Base-by-base conservation (phyloP, 2,797 vertebrate genomes). In the Varecia variegata region DNA sequence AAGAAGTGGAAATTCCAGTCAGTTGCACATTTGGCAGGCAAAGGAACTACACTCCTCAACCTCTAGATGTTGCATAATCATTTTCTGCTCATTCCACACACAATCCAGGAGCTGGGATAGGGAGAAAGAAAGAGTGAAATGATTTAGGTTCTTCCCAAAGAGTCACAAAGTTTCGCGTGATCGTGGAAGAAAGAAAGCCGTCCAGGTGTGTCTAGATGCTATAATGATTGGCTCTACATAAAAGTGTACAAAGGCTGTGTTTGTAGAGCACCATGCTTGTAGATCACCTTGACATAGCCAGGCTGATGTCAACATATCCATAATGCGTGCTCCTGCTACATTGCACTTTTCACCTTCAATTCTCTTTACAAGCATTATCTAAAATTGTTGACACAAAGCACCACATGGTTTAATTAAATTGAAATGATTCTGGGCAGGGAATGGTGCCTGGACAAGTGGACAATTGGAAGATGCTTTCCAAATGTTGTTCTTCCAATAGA, bases 401-500 rank as follows among this genome's bases (percentile, higher is more conserved):
- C 79, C 88, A 88, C 89, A 80, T 82, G 81, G 43, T 88, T 97
- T 97, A 97, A 97, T 97, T 97, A 96, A 95, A 84, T 86, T 82
- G 88, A 97, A 97, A 83, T 96, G 82, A 95, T 79, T 97, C 88
- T 85, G 35, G 40, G 35, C 35, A 92, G 47, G 38, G 88, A 97
- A 76, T 20, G 21, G n/a, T 52, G 71, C 25, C 68, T 96, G 65
- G 88, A 95, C 92, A 83, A 93, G 62, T 88, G 80, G 90, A 96
- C 88, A 71, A 96, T 82, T 88, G 35, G 94, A 97, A 95, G 97
- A 94, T 95, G 95, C 82, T 98, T 98, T 98, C 97, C 96, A 98
- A 98, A 98, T 98, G 97, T 93, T 98, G 97, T 94, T 86, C 93
- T 98, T 98, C 96, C 97, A 98, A 97, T 98, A 90, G 95, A 98